Percentiles rank a stretch among this genome's conserved stretches.
Conservation (phyloP, 2,113 vertebrate genomes). For the Archocentrus centrarchus region DNA sequence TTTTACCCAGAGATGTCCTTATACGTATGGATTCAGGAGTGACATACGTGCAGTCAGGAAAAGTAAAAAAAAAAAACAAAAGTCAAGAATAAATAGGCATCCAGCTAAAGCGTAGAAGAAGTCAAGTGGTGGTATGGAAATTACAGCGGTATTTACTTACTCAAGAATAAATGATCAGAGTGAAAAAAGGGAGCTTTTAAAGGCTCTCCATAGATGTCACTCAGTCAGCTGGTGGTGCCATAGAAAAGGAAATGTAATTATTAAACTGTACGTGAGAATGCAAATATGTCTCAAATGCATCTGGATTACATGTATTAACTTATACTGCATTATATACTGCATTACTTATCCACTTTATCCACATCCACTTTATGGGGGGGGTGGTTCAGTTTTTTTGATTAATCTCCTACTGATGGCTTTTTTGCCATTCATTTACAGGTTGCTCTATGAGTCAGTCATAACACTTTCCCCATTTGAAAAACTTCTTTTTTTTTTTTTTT, state of each 20-base stretch:
- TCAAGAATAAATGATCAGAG: background rate
- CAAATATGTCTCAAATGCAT: background rate
- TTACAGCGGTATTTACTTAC: background rate
- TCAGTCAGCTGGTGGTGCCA: background rate
- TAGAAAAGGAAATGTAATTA: background rate
- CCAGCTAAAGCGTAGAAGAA: background rate
- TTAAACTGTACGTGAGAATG: background rate
- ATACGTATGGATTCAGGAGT: background rate
- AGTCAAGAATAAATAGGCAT: background rate
- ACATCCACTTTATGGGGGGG: too few species aligned
- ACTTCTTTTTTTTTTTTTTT: too few species aligned
- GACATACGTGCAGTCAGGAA: background rate
- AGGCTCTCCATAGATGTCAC: background rate
- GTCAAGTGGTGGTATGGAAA: background rate
- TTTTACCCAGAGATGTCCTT: conserved; percentile 20
- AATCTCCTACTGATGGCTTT: too few species aligned
- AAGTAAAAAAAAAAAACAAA: background rate
- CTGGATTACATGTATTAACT: background rate
- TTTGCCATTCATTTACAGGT: too few species aligned
- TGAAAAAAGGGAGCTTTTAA: background rate
- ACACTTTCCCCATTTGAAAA: too few species aligned
- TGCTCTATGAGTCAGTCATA: too few species aligned
- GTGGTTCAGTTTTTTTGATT: too few species aligned
- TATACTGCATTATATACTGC: background rate
- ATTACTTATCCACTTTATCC: background rate